Evolutionary conservation across 53 echinoderm and acorn worm genomes (phyloP).

Genomic region (Astropecten irregularis): DNA sequence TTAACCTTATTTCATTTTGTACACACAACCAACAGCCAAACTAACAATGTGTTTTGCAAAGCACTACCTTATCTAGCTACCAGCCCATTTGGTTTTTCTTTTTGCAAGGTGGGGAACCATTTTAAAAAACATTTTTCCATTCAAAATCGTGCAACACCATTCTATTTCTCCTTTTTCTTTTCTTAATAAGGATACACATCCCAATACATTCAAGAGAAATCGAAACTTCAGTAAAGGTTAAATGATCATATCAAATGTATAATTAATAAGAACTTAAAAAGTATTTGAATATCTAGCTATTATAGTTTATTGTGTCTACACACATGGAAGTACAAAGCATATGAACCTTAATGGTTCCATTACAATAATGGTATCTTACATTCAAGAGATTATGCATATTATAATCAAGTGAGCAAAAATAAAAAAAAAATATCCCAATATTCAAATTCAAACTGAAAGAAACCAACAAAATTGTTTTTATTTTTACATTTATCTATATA

Average conservation of each 20-base stretch:
- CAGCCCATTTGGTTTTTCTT: too few relatives aligned
- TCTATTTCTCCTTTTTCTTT: too few relatives aligned
- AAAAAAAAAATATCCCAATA: neutral
- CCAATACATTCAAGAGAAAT: neutral
- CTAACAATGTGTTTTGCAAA: too few relatives aligned
- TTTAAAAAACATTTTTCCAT: too few relatives aligned
- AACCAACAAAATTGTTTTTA: too few relatives aligned
- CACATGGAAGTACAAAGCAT: constrained; percentile 40
- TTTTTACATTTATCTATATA: neutral
- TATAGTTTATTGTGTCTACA: constrained; percentile 43
- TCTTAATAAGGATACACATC: neutral
- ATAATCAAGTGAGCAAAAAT: neutral
- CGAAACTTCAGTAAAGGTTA: neutral
- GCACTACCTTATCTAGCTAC: too few relatives aligned
- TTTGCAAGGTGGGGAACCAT: too few relatives aligned
- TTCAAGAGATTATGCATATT: constrained; percentile 4
- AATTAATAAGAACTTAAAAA: neutral
- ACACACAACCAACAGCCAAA: too few relatives aligned
- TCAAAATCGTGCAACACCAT: too few relatives aligned
- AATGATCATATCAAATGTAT: neutral
- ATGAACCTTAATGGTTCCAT: neutral
- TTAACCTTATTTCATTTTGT: too few relatives aligned
- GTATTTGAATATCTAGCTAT: neutral
- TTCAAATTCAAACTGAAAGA: too few relatives aligned
- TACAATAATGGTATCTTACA: constrained; percentile 22